Evolutionary conservation across 2,113 vertebrate species (phyloP), one percentile per base, ranked within the genome.

Genomic region (Chlorocebus sabaeus): DNA sequence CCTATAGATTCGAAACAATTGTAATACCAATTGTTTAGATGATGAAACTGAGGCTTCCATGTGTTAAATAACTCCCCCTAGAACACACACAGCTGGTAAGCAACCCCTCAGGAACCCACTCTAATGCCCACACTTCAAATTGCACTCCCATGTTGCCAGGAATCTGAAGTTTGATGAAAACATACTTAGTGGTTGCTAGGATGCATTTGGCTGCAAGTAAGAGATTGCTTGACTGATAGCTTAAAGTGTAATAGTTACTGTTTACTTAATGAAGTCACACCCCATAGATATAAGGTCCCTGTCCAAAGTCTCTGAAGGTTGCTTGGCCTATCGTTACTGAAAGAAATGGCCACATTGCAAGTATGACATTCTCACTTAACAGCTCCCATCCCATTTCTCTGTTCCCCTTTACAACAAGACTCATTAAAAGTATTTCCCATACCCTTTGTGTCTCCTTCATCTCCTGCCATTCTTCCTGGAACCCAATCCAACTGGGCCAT

Each of bases 121-220:
- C 43, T 13, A 22, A 17, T 22, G 9, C 10, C 30, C 57, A 50
- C 4, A 59, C 48, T 61, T 35, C 43, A 55, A 13, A 75, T 45
- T 7, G 7, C 0, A 35, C 13, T 0, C 5, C 17, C 7, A 1
- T 38, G 22, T 4, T 43, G 3, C 40, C 55, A 75, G 55, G 38
- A 70, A 75, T 10, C 52, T n/a, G 57, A 75, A 20, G 18, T 55
- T 38, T 12, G 30, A 20, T 2, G 0, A 43, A 80, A 75, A 55
- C 5, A 2, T 1, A 68, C n/a, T 75, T 67, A 8, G 9, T 16
- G 75, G 73, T 78, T 30, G 16, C 35, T 5, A 30, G 52, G 32
- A 45, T 4, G 7, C 22, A 59, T 78, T 81, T 40, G n/a, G 72
- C 76, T 70, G 17, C 73, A 80, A 67, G 30, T 38, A 86, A 40